These are phyloP conservation scores for Drosophila histrio DNA, from an alignment of 2,888 invertebrate species.

Conservation along the genomic window DNA sequence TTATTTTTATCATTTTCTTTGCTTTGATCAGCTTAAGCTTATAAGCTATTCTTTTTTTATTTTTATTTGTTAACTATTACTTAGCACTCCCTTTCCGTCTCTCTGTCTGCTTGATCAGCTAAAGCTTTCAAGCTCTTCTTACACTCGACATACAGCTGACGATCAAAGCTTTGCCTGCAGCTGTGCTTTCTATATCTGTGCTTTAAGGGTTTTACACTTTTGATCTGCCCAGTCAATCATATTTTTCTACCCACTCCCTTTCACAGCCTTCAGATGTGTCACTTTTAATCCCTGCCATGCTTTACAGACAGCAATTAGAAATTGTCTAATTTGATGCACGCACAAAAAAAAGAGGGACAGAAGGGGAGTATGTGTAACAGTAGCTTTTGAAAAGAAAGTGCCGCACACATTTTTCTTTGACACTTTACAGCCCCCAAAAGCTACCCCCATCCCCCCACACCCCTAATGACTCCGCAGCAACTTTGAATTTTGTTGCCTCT, in stretches of 20 bases:
- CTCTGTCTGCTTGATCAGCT: not conserved
- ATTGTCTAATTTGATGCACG: slow-evolving; percentile 68
- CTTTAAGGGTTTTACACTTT: not conserved
- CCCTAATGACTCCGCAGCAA: slow-evolving; percentile 8
- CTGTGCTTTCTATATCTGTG: not conserved
- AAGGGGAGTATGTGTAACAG: slow-evolving; percentile 49
- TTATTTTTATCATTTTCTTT: no score
- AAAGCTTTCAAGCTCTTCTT: not conserved
- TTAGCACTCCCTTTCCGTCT: not conserved
- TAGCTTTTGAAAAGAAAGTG: slow-evolving; percentile 51
- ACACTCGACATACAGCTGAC: no score
- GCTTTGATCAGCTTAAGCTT: not conserved
- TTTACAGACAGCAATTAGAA: slow-evolving; percentile 69
- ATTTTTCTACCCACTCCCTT: not conserved
- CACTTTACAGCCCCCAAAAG: slow-evolving; percentile 59
- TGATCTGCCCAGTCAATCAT: slow-evolving; percentile 26
- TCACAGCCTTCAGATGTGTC: slow-evolving; percentile 14
- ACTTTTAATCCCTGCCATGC: slow-evolving; percentile 26
- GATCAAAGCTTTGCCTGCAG: not conserved
- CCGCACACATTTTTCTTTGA: slow-evolving; percentile 65
- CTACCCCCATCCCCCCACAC: slow-evolving; percentile 7
- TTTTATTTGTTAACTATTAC: no score
- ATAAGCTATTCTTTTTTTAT: no score
- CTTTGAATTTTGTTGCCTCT: slow-evolving; percentile 25
- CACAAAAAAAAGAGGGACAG: no score